phyloP scores from a whole-genome alignment of 1,140 invertebrate genomes.

The Apocrypta bakeri region DNA sequence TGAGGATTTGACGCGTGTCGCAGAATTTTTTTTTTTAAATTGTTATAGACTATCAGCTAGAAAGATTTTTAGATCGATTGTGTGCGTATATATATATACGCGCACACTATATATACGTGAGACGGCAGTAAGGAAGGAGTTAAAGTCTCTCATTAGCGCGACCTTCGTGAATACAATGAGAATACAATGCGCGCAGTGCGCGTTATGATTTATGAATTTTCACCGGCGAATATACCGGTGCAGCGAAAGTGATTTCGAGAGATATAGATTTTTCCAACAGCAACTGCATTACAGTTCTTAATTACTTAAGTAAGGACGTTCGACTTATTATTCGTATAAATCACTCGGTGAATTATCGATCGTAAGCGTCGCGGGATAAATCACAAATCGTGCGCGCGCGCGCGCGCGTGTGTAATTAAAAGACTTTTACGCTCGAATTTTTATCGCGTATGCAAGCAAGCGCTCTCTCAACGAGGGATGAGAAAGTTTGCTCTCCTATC shows the following conservation, averaged over 20 bases:
- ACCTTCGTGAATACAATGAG: too few species aligned
- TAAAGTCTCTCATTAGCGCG: too few species aligned
- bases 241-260: neutral
- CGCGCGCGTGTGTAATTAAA: too few species aligned
- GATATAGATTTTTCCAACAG: neutral
- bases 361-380: neutral
- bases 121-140: neutral
- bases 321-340: slow-evolving; percentile 6
- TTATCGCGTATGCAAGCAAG: too few species aligned
- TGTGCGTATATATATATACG: neutral
- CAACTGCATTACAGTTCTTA: neutral
- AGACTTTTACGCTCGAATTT: too few species aligned
- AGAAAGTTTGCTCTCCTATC: slow-evolving; percentile 1
- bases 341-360: slow-evolving; percentile 24
- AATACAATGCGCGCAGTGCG: neutral
- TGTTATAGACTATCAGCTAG: too few species aligned
- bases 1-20: neutral
- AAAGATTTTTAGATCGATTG: too few species aligned
- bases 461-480: too few species aligned
- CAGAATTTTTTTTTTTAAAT: neutral
- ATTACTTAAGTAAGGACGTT: slow-evolving; percentile 27
- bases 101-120: too few species aligned
- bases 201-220: neutral
- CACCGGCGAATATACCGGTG: neutral
- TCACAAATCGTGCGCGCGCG: neutral